Evolutionary conservation across 2,888 invertebrate species (phyloP), one percentile per base, ranked within the genome.

Genomic region (Piscicola geometra): DNA sequence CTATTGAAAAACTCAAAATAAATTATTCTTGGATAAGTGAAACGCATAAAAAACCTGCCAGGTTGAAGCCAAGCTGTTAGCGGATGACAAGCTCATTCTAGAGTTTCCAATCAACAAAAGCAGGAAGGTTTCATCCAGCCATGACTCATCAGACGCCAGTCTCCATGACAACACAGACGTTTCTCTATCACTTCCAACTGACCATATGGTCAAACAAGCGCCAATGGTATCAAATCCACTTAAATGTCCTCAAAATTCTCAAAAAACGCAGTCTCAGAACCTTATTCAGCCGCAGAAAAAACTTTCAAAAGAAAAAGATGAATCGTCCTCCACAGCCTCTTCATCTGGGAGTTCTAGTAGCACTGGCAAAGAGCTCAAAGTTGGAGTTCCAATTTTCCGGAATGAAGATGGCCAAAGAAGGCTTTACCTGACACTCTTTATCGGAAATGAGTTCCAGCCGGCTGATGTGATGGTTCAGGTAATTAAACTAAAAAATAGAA

Each of bases 381-480:
- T 72, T 2, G 78, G 79, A 41, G 76, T 78, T 36, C 79, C 79
- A 0, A 21, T 75, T 15, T 76, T 76, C 68, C 66, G 66, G 50
- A 72, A 76, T 52, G 73, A 76, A n/a, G 64, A 60, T 12, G 66
- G 52, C 5, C 64, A 52, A 28, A 66, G 72, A 35, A 71, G 73
- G 0, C 36, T 76, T 36, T 72, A 76, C 52, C 52, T 76, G 9
- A 52, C 72, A 3, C 33, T 76, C 36, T 28, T 73, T n/a, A 32
- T 76, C 28, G 76, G 76, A 18, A 47, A 60, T 18, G 71, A 67
- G 32, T 80, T 80, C 75, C 75, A 75, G 32, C 76, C 78, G 25
- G 75, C 76, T 41, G 80, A 80, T 64, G 69, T 79, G 28, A 77
- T 79, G 28, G 80, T 80, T 35, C 79, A 80, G 68, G 76, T 76